Evolutionary conservation across 92 coral and sea anemone species (phyloP).

Genomic region (Phenganax stokvisi): DNA sequence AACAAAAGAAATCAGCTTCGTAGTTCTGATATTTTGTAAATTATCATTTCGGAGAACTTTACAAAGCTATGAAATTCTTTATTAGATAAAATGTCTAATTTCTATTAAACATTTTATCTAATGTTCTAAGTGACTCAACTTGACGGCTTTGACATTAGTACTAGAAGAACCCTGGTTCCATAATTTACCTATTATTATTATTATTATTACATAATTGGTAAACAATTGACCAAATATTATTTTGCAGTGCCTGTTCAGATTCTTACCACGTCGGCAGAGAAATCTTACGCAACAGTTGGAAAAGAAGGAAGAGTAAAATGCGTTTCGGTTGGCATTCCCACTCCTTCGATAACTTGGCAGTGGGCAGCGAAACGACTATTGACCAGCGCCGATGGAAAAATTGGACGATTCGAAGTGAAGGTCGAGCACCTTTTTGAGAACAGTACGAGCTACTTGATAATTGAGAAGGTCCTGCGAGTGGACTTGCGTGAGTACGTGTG

Average conservation of each 20-base stretch:
- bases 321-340: conserved; percentile 68
- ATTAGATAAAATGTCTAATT: too few relatives aligned
- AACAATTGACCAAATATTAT: background rate
- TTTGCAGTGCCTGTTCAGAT: conserved; percentile 23
- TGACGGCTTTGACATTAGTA: too few relatives aligned
- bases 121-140: too few relatives aligned
- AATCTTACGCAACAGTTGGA: conserved; percentile 68
- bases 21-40: too few relatives aligned
- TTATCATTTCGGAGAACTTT: too few relatives aligned
- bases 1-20: too few relatives aligned
- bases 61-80: too few relatives aligned
- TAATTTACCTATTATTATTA: background rate
- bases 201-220: conserved; percentile 29
- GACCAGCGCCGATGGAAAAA: conserved; percentile 58
- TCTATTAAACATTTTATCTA: too few relatives aligned
- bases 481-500: conserved; percentile 66
- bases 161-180: too few relatives aligned
- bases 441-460: conserved; percentile 61
- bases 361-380: conserved; percentile 55
- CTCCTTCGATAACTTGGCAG: conserved; percentile 64
- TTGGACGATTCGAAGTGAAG: conserved; percentile 56
- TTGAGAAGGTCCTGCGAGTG: conserved; percentile 50
- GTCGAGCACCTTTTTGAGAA: conserved; percentile 50
- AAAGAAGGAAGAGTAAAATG: conserved; percentile 60
- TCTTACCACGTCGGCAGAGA: conserved; percentile 28